Conservation (phyloP, 2,113 vertebrate species). For the Rhabdomys dilectus region DNA sequence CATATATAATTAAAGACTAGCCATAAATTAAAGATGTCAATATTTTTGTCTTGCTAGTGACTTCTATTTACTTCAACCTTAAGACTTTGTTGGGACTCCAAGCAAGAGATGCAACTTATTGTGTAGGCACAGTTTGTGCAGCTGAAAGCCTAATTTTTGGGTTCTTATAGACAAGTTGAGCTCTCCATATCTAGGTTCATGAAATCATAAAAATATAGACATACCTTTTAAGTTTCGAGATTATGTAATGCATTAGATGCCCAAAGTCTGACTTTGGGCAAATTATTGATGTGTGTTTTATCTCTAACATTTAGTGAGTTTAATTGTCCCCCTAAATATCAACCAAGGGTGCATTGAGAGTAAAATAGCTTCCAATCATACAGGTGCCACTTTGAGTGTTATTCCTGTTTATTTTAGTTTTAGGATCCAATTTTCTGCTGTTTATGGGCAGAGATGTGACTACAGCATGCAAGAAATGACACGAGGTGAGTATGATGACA, state of each 20-base stretch:
- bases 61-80: neutral
- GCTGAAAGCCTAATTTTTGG: neutral
- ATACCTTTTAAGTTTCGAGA: slow-evolving; percentile 20
- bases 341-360: neutral
- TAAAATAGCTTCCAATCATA: neutral
- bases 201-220: neutral
- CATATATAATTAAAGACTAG: slow-evolving; percentile 21
- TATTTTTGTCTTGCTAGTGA: neutral
- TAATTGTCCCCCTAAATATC: neutral
- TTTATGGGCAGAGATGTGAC: neutral
- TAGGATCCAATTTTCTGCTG: slow-evolving; percentile 13
- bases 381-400: neutral
- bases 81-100: neutral
- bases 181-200: neutral
- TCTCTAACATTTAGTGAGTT: neutral
- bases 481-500: no score
- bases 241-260: slow-evolving; percentile 10
- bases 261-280: neutral
- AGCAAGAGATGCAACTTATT: neutral
- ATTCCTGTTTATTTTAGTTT: neutral
- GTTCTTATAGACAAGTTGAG: neutral
- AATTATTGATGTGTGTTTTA: neutral
- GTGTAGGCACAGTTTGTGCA: neutral
- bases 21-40: slow-evolving; percentile 17
- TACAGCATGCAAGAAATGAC: neutral